Base-by-base conservation (phyloP, 2,113 vertebrate genomes). In the Chunga burmeisteri region DNA sequence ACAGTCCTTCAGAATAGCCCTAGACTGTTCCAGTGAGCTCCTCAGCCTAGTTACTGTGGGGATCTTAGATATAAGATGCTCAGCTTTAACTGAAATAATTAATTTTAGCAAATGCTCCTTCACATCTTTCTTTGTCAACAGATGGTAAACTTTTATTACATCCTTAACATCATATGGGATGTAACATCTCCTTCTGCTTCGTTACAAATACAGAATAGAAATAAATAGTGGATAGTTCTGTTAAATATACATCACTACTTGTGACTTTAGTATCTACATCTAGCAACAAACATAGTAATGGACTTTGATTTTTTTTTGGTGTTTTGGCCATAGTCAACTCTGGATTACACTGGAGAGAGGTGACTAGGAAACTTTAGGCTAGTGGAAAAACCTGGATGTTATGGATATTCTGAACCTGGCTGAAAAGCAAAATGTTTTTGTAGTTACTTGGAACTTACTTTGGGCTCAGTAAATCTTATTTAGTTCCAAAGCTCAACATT, bases 91-190 rank as follows among this genome's bases (percentile, higher is more conserved):
- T 22, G 22, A 36, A 95, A 42, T 77, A 81, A 82, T 97, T 89
- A 84, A 85, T 93, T 96, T 77, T 95, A 95, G 38, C n/a, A 93
- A 93, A 90, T 80, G 52, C 20, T 90, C 49, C 50, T 93, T 92
- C 74, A 49, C 53, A 62, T 92, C 49, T 86, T 81, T 91, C 68
- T 89, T 93, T 75, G 79, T 90, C 71, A 97, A 83, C 88, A 97
- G 92, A 96, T 93, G 93, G 96, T 80, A 94, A 95, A 88, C 27
- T 88, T 92, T 80, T 82, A 68, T 83, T 70, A 40, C 58, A 82
- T 88, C 65, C 36, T 80, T 91, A 91, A 80, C 25, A 80, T 97
- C 89, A 81, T 82, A 93, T 80, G 95, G 87, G 62, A 46, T 90
- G 29, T 46, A 93, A 73, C 61, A 55, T 92, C 49, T 91, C 84